These are phyloP conservation scores for Leptopilina syphax DNA, from an alignment of 2,888 invertebrate genomes.

Conservation along the genomic window DNA sequence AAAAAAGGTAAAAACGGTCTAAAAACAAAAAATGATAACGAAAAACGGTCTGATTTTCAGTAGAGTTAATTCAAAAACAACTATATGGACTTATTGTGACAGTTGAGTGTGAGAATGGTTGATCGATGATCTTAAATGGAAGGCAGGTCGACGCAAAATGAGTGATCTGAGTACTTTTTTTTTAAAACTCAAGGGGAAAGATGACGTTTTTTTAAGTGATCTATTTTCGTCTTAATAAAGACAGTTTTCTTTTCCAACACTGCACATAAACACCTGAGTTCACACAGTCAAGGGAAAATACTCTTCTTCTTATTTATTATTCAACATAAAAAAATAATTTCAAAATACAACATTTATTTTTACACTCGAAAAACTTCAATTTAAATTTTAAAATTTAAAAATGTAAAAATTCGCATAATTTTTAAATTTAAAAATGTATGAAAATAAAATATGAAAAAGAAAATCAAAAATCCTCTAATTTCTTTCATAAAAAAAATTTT, in stretches of 20 bases:
- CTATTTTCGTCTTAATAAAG: constrained; percentile 23
- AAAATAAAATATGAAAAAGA: too few relatives aligned
- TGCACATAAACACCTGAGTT: not conserved
- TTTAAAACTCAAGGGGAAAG: not conserved
- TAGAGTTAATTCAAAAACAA: constrained; percentile 21
- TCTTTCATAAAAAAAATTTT: not conserved
- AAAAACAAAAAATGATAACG: too few relatives aligned
- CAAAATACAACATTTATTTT: too few relatives aligned
- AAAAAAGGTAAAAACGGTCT: too few relatives aligned
- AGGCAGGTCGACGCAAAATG: constrained; percentile 25
- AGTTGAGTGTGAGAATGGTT: constrained; percentile 12
- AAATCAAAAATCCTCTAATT: not conserved
- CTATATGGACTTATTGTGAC: constrained; percentile 18
- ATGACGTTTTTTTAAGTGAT: constrained; percentile 31
- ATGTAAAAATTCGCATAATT: too few relatives aligned
- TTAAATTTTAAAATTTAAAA: too few relatives aligned
- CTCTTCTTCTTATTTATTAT: not conserved
- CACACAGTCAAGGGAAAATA: not conserved
- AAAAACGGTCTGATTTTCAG: too few relatives aligned
- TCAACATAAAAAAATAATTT: too few relatives aligned
- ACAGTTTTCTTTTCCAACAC: not conserved
- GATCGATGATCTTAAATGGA: constrained; percentile 29
- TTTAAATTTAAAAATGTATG: too few relatives aligned
- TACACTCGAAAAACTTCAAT: too few relatives aligned
- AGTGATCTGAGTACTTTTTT: constrained; percentile 35